Conservation (phyloP, 2,113 vertebrate genomes). For the Euleptes europaea region DNA sequence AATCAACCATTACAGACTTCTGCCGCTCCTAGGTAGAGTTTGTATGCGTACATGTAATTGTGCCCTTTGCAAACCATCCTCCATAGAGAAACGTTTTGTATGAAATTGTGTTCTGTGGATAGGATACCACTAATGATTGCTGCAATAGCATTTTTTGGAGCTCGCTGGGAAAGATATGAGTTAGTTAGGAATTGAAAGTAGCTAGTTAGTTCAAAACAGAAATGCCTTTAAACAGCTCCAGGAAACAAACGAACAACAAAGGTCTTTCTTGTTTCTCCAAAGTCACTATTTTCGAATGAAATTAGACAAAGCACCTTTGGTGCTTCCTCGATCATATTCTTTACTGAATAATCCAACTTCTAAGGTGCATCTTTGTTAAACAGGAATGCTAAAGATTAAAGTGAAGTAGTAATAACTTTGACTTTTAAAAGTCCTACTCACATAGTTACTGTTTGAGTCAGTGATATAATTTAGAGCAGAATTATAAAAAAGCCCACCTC, state of each 20-base stretch:
- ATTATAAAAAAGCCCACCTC: neutral
- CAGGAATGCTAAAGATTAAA: neutral
- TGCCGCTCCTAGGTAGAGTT: no score
- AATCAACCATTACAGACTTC: no score
- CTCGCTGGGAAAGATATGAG: neutral
- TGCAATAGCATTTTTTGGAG: neutral
- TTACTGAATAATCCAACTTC: neutral
- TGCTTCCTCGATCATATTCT: neutral
- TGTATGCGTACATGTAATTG: no score
- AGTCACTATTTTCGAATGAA: neutral
- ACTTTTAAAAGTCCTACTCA: neutral
- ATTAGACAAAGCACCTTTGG: constrained; percentile 8
- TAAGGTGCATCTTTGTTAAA: neutral
- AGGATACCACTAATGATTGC: neutral
- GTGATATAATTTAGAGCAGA: neutral
- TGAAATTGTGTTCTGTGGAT: no score
- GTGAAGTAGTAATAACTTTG: constrained; percentile 17
- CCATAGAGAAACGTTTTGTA: no score
- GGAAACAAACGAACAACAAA: neutral
- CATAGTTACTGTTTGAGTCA: neutral
- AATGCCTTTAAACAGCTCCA: neutral
- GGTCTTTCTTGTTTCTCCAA: neutral
- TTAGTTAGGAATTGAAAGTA: neutral
- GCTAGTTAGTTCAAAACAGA: no score
- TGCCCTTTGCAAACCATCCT: no score